Conservation (phyloP, 2,113 vertebrate species). For the Pachypanchax playfairii region DNA sequence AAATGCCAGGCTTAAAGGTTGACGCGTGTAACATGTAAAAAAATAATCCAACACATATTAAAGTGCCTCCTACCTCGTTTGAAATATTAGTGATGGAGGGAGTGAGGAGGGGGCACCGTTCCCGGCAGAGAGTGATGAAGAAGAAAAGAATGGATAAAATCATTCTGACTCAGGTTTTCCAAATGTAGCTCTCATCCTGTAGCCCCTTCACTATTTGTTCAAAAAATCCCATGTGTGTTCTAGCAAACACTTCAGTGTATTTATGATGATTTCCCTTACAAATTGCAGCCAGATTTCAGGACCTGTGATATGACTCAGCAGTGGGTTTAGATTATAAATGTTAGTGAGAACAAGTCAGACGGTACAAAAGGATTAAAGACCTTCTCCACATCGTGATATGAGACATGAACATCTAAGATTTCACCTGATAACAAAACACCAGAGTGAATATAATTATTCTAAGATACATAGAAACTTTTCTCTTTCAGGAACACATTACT, state of each 20-base stretch:
- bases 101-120: slow-evolving; percentile 52
- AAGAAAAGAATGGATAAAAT: slow-evolving; percentile 65
- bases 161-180: slow-evolving; percentile 63
- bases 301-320: slow-evolving; percentile 35
- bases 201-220: neutral
- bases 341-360: neutral
- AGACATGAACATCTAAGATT: neutral
- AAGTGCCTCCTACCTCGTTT: slow-evolving; percentile 24
- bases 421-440: neutral
- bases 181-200: slow-evolving; percentile 28
- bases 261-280: slow-evolving; percentile 6
- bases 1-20: slow-evolving; percentile 8
- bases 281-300: neutral
- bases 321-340: slow-evolving; percentile 9
- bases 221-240: too few relatives aligned
- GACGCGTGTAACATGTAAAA: neutral
- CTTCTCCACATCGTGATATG: too few relatives aligned
- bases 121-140: slow-evolving; percentile 74
- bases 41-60: slow-evolving; percentile 31
- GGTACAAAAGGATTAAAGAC: neutral
- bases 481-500: neutral
- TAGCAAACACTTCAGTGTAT: slow-evolving; percentile 19
- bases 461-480: neutral
- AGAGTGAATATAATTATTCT: neutral
- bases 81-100: slow-evolving; percentile 36